Conservation (phyloP, 2,888 invertebrate genomes). For the Globia sparganii region DNA sequence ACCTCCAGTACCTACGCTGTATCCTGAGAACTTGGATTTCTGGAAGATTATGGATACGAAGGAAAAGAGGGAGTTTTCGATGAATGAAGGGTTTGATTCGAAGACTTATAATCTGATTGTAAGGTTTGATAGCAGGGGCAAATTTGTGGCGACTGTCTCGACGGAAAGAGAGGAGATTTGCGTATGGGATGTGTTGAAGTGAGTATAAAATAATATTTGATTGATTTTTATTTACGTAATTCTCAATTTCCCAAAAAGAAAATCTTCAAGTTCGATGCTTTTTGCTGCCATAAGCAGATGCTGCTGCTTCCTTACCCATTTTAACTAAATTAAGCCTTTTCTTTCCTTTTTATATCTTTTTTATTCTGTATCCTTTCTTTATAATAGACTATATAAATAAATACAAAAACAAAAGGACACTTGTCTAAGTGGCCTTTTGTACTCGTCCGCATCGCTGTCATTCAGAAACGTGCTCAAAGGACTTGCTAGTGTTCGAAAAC, state of each 20-base stretch:
- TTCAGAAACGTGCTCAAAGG: too few relatives aligned
- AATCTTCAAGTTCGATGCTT: neutral
- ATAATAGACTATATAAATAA: too few relatives aligned
- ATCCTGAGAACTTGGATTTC: constrained; percentile 88
- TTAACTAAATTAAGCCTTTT: neutral
- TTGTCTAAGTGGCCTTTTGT: too few relatives aligned
- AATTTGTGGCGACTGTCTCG: constrained; percentile 94
- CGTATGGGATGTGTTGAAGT: constrained; percentile 94
- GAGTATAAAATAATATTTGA: constrained; percentile 63
- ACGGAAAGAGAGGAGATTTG: constrained; percentile 94
- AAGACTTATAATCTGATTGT: constrained; percentile 91
- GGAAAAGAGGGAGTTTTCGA: constrained; percentile 79
- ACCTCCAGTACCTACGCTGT: constrained; percentile 91
- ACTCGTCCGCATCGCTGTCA: too few relatives aligned
- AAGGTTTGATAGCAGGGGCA: constrained; percentile 92
- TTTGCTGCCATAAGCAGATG: neutral
- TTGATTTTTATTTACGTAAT: neutral
- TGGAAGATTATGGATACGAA: constrained; percentile 81
- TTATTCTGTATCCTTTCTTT: neutral
- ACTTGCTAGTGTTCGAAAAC: too few relatives aligned
- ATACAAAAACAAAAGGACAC: too few relatives aligned
- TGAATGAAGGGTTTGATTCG: constrained; percentile 84
- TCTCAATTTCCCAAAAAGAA: neutral
- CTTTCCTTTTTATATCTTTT: neutral
- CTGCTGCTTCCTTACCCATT: neutral